Evolutionary conservation across 2,113 vertebrate genomes (phyloP), one percentile per base, ranked within the genome.

Genomic region (Bagarius yarrelli): DNA sequence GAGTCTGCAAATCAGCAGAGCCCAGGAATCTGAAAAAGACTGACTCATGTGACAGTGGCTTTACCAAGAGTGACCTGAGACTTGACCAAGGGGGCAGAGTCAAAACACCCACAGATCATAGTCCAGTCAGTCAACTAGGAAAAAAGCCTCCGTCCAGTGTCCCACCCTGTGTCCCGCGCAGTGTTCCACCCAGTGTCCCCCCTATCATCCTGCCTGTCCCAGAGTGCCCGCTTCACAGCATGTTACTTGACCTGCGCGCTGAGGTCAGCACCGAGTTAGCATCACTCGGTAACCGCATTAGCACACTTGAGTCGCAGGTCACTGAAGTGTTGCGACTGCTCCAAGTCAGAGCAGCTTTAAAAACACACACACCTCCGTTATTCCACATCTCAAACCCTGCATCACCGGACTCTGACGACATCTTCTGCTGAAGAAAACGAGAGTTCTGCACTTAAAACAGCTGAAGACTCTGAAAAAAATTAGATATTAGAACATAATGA

Each of bases 41-140:
- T 0, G 98, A 99, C 91, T 99, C 98, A 0, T 99, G 97, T 12
- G 98, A 99, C 81, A 98, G 97, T 0, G 98, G 98, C 75, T 99
- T 99, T 88, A 99, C 98, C 86, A 99, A 98, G 88, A 99, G 98
- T 11, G 98, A 99, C 91, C 90, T 99, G 88, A 95, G 96, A 8
- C 92, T 99, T 89, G 97, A 99, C 89, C 96, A 94, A 0, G 95
- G 97, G 0, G 94, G 97, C 0, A 96, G 98, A 69, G 93, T 94
- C 0, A 91, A 95, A 78, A 92, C 94, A 25, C 96, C 97, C 0
- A 95, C 95, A 90, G 97, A 98, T 88, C 93, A 92, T 61, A 99
- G 98, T 86, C 97, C 97, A 0, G 89, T 96, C 73, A 44, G 44
- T 52, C 92, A 95, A 83, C 93, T 94, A 0, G 96, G 97, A 8